These are phyloP conservation scores for Planococcus citri DNA, from an alignment of 1,140 invertebrate species.

Conservation along the genomic window DNA sequence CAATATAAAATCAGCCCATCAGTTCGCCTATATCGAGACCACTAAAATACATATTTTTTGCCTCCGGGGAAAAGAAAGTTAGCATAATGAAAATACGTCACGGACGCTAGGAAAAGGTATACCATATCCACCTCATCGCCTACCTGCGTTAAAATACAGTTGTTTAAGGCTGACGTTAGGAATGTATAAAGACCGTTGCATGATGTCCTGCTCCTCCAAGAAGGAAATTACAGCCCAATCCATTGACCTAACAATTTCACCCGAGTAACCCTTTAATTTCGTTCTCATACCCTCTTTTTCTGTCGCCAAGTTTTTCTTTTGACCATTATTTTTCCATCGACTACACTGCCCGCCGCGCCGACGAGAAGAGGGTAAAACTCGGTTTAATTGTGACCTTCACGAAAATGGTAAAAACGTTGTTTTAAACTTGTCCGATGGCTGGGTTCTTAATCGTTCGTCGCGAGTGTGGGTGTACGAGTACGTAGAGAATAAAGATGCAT, in stretches of 20 bases:
- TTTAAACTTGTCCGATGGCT: too few species aligned
- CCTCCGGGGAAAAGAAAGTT: background rate
- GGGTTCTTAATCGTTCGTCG: too few species aligned
- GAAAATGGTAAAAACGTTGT: background rate
- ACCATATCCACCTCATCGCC: background rate
- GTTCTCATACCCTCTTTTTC: background rate
- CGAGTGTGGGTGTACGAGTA: too few species aligned
- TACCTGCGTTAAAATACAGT: constrained; percentile 10
- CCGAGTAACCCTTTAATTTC: constrained; percentile 17
- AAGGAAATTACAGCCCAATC: constrained; percentile 14
- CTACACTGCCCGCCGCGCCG: too few species aligned
- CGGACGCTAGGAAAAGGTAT: background rate
- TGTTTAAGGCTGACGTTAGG: background rate
- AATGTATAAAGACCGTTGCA: constrained; percentile 4
- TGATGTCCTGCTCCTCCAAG: constrained; percentile 9
- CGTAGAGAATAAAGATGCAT: too few species aligned
- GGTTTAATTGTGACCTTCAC: constrained; percentile 9
- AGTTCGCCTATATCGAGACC: background rate
- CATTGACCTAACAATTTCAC: constrained; percentile 11
- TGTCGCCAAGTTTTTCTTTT: background rate
- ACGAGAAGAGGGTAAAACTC: background rate
- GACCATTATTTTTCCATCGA: constrained; percentile 3
- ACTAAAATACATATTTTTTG: background rate
- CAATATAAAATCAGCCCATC: too few species aligned
- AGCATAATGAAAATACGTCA: background rate